Conservation (phyloP, 2,797 vertebrate species). For the Lateolabrax maculatus region DNA sequence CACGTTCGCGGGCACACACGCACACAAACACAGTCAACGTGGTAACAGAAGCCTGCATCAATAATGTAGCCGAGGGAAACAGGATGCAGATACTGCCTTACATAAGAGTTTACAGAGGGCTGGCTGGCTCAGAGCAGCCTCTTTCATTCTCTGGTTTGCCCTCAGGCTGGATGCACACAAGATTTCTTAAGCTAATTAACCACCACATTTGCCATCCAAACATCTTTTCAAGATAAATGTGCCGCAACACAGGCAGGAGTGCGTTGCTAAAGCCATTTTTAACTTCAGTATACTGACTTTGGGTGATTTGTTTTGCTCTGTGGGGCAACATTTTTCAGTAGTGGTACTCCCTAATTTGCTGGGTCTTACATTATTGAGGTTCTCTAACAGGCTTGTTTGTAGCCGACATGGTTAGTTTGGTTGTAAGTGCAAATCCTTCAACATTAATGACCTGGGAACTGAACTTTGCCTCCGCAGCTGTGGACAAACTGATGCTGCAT, state of each 20-base stretch:
- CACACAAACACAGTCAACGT: conserved; percentile 43
- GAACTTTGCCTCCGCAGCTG: conserved; percentile 29
- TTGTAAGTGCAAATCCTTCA: conserved; percentile 7
- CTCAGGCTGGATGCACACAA: conserved; percentile 58
- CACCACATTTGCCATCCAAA: conserved; percentile 66
- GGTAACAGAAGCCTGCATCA: conserved; percentile 78
- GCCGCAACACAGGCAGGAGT: conserved; percentile 42
- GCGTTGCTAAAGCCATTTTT: conserved; percentile 24
- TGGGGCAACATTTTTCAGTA: neutral
- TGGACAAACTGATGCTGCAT: conserved; percentile 9
- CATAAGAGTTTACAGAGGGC: conserved; percentile 81
- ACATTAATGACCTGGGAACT: conserved; percentile 13
- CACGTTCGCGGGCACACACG: conserved; percentile 19
- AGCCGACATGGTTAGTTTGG: conserved; percentile 3
- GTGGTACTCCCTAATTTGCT: conserved; percentile 26
- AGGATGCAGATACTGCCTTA: conserved; percentile 78
- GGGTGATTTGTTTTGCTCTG: conserved; percentile 47
- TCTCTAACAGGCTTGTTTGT: conserved; percentile 39
- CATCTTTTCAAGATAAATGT: conserved; percentile 61
- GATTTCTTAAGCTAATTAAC: conserved; percentile 71
- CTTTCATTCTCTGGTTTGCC: conserved; percentile 60
- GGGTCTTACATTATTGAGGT: conserved; percentile 44
- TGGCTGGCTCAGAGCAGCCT: conserved; percentile 79
- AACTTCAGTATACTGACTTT: conserved; percentile 42
- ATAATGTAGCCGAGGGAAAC: conserved; percentile 80